phyloP scores from a whole-genome alignment of 2,888 invertebrate species.

The Endomychus coccineus region DNA sequence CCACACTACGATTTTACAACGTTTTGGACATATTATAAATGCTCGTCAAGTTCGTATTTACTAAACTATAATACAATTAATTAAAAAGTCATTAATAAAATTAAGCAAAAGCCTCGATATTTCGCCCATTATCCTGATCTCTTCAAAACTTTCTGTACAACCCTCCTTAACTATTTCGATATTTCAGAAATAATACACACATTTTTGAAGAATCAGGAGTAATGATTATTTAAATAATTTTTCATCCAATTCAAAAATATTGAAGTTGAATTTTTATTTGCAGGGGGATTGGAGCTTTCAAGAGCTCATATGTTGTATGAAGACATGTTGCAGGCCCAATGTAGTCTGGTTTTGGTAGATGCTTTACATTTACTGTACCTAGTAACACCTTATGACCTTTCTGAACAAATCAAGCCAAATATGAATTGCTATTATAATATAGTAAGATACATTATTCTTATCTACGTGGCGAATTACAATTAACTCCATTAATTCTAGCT shows the following conservation, averaged over 20 bases:
- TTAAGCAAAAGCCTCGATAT: no score
- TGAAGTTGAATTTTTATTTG: constrained; percentile 24
- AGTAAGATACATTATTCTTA: constrained; percentile 43
- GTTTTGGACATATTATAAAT: no score
- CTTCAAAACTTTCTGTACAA: no score
- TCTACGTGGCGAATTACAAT: neutral
- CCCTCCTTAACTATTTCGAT: no score
- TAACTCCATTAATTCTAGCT: neutral
- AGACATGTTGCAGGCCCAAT: constrained; percentile 67
- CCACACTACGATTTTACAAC: no score
- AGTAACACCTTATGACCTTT: constrained; percentile 70
- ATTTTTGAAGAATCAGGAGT: neutral
- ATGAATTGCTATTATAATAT: constrained; percentile 52
- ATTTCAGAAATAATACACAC: constrained; percentile 9
- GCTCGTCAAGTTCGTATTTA: no score
- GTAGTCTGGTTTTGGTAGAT: constrained; percentile 69
- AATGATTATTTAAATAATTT: no score
- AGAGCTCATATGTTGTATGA: constrained; percentile 63
- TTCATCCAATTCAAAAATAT: no score
- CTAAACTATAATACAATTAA: no score
- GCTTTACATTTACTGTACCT: constrained; percentile 82
- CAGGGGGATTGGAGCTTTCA: constrained; percentile 72
- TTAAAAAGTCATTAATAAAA: no score
- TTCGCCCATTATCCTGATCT: no score
- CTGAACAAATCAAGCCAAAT: constrained; percentile 49